These are phyloP conservation scores for Charaxes varanes DNA, from an alignment of 1,140 invertebrate species.

Conservation along the genomic window DNA sequence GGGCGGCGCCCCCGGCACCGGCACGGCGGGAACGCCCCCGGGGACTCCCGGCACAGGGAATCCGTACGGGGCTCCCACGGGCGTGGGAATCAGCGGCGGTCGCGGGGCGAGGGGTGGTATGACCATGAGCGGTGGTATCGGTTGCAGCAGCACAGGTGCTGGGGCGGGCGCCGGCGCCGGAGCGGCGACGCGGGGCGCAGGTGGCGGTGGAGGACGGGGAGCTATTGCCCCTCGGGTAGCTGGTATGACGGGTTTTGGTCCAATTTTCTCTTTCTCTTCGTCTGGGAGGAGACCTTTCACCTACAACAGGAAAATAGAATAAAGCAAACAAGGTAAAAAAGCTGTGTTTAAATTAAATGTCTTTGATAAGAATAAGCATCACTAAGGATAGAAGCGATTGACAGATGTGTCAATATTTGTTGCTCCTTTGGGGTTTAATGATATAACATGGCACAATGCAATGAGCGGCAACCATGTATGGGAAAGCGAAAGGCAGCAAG, in stretches of 20 bases:
- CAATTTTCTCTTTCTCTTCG: conserved; percentile 95
- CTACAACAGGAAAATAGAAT: too few species aligned
- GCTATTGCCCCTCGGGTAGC: not conserved
- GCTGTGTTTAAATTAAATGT: too few species aligned
- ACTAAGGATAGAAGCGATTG: too few species aligned
- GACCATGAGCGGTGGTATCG: conserved; percentile 46
- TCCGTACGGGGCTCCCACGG: conserved; percentile 44
- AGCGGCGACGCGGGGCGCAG: conserved; percentile 52
- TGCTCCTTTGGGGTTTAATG: too few species aligned
- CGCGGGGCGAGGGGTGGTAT: conserved; percentile 59
- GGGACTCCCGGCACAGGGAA: conserved; percentile 75
- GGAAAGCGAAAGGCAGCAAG: too few species aligned
- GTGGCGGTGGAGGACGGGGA: conserved; percentile 60
- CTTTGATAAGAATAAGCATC: too few species aligned
- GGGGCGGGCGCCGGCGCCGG: conserved; percentile 43
- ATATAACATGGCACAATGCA: too few species aligned
- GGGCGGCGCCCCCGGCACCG: conserved; percentile 85
- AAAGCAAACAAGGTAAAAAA: too few species aligned
- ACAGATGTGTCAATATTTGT: too few species aligned
- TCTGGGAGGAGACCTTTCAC: conserved; percentile 94
- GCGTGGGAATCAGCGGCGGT: conserved; percentile 62
- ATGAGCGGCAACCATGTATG: too few species aligned
- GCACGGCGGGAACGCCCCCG: conserved; percentile 79
- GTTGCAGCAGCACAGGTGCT: conserved; percentile 38
- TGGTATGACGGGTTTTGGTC: conserved; percentile 81